These are phyloP conservation scores for Drosophila virilis DNA, from an alignment of 1,140 invertebrate genomes.

Conservation along the genomic window DNA sequence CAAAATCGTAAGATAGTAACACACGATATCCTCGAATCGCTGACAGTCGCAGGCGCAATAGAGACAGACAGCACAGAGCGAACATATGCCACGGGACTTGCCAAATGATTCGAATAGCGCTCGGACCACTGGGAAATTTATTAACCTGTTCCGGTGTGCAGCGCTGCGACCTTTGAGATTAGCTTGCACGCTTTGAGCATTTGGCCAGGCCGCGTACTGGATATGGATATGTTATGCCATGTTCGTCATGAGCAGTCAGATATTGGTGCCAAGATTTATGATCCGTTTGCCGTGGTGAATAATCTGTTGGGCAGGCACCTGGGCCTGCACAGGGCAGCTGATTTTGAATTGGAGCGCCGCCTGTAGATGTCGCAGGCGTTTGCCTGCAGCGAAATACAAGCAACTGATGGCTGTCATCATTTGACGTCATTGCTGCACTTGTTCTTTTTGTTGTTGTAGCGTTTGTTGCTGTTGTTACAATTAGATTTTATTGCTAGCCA, in stretches of 20 bases:
- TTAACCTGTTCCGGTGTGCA: constrained; percentile 77
- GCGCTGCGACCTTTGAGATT: constrained; percentile 60
- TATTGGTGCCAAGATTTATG: constrained; percentile 38
- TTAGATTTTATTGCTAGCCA: constrained; percentile 18
- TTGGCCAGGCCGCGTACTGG: constrained; percentile 7
- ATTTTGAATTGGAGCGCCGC: no score
- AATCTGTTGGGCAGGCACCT: neutral
- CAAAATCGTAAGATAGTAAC: constrained; percentile 9
- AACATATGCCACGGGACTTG: constrained; percentile 44
- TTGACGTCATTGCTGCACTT: constrained; percentile 17
- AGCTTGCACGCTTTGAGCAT: constrained; percentile 40
- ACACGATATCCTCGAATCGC: constrained; percentile 35
- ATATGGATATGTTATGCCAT: constrained; percentile 10
- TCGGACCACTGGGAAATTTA: constrained; percentile 70
- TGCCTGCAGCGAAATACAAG: neutral
- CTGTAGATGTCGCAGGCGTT: no score
- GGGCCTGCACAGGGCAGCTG: neutral
- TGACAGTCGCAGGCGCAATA: constrained; percentile 13
- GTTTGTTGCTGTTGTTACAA: neutral
- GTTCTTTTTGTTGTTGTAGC: no score
- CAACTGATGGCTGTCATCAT: neutral
- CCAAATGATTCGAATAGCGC: constrained; percentile 43
- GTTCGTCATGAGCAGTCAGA: constrained; percentile 15
- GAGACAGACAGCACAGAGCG: neutral
- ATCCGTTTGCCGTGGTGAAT: constrained; percentile 4